Percentiles rank a stretch among this genome's conserved stretches.
phyloP scores from a whole-genome alignment of 1,140 invertebrate species.

The Diorhabda carinulata region DNA sequence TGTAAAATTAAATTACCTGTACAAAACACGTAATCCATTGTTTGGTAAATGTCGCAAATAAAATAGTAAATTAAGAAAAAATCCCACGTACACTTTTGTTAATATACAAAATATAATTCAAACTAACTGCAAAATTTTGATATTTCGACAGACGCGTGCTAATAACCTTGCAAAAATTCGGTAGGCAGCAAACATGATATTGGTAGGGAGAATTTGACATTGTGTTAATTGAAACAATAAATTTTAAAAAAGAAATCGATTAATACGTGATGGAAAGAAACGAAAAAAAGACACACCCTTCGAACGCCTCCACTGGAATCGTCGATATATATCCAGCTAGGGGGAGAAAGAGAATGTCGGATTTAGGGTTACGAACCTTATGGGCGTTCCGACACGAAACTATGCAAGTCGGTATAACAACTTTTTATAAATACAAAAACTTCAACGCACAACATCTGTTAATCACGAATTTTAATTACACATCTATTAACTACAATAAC shows the following conservation, averaged over 20 bases:
- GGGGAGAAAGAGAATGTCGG: constrained; percentile 12
- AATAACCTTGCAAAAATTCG: neutral
- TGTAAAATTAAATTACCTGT: too few relatives aligned
- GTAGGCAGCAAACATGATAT: neutral
- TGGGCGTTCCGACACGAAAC: neutral
- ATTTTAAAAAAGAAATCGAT: neutral
- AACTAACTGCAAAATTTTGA: neutral
- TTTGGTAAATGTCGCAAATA: too few relatives aligned
- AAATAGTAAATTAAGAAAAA: too few relatives aligned
- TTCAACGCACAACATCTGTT: neutral
- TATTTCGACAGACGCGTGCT: neutral
- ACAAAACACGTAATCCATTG: too few relatives aligned
- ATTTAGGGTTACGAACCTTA: constrained; percentile 8
- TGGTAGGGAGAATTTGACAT: neutral
- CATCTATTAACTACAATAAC: too few relatives aligned
- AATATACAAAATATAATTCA: neutral
- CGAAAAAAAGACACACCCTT: constrained; percentile 17
- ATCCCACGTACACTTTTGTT: too few relatives aligned
- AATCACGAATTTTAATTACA: too few relatives aligned
- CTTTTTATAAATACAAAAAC: neutral
- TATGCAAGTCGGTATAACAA: constrained; percentile 1
- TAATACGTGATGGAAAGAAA: neutral
- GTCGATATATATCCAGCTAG: constrained; percentile 13
- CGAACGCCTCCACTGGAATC: constrained; percentile 14
- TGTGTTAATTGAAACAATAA: neutral